Conservation (phyloP, 2,113 vertebrate genomes). For the Saccopteryx leptura region DNA sequence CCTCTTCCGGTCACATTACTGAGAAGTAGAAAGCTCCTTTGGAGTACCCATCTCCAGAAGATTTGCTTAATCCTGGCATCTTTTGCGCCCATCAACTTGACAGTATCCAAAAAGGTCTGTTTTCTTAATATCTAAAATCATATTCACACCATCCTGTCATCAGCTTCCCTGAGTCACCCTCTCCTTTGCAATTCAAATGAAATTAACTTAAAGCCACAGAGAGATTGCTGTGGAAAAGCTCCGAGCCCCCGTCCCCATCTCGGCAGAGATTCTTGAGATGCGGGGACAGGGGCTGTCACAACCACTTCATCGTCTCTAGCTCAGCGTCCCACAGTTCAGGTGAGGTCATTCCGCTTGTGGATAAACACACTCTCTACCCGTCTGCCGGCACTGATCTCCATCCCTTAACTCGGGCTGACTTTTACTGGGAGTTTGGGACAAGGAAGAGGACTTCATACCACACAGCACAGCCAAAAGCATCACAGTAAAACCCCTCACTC, state of each 20-base stretch:
- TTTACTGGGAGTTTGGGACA: neutral
- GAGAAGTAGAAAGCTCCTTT: neutral
- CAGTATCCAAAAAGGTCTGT: neutral
- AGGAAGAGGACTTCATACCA: neutral
- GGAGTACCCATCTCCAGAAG: neutral
- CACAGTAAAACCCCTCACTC: neutral
- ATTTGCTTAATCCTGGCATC: neutral
- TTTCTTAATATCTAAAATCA: neutral
- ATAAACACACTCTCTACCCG: neutral
- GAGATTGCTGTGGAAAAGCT: neutral
- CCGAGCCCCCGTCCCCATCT: neutral
- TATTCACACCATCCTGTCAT: neutral
- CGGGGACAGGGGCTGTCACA: neutral
- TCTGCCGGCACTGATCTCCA: neutral
- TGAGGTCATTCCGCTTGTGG: neutral
- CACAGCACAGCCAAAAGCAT: neutral
- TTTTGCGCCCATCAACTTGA: neutral
- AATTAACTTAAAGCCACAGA: neutral
- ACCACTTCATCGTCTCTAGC: neutral
- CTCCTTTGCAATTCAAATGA: slow-evolving; percentile 56
- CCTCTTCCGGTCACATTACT: neutral
- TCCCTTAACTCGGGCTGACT: neutral
- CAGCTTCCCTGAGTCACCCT: neutral
- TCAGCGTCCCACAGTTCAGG: neutral
- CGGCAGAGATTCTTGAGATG: neutral